Base-by-base conservation (phyloP, 2,888 invertebrate species). In the Oconnorella tubifera region DNA sequence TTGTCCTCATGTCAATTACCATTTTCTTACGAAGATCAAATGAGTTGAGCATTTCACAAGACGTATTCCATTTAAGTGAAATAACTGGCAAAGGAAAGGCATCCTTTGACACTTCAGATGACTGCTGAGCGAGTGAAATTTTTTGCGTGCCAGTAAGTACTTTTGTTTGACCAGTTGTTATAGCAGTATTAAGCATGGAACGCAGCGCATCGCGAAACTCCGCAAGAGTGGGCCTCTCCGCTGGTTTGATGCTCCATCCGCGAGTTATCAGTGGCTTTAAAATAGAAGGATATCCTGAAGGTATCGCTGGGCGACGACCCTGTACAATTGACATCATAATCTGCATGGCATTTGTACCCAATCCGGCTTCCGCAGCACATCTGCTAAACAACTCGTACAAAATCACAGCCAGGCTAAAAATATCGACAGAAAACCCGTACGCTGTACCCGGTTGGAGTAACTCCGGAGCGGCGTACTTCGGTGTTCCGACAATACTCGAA, bases 391-490 rank as follows among this genome's bases (percentile, higher is more conserved):
- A 4, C 25, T 51, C 53, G 25, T 19, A 51, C 14, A 51, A 6
- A 4, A 51, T 51, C 6, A 51, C 25, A 10, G 53, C 25, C 14
- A 51, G 53, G 25, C 14, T 6, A 27, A 51, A 51, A 25, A 51
- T 4, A 27, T 51, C 53, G 25, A 27, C 53, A 6, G 53, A 10
- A 27, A 19, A 51, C 14, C 53, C 53, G 53, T 51, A 51, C 25
- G 14, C 14, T 6, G 53, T 23, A 4, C 25, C 25, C 6, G 53
- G 53, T 27, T 19, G 10, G 4, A 51, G 53, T 6, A 51, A 27
- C 53, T 51, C 53, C 25, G 53, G 53, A 6, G 53, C 14, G 53
- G 53, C 53, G 53, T 51, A 51, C 53, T 51, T 51, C 6, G 53
- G 53, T 25, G 53, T 51, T 4, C 53, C 53, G 4, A 51, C 25